These are phyloP conservation scores for Echinops telfairi DNA, from an alignment of 2,113 vertebrate species.

Conservation along the genomic window DNA sequence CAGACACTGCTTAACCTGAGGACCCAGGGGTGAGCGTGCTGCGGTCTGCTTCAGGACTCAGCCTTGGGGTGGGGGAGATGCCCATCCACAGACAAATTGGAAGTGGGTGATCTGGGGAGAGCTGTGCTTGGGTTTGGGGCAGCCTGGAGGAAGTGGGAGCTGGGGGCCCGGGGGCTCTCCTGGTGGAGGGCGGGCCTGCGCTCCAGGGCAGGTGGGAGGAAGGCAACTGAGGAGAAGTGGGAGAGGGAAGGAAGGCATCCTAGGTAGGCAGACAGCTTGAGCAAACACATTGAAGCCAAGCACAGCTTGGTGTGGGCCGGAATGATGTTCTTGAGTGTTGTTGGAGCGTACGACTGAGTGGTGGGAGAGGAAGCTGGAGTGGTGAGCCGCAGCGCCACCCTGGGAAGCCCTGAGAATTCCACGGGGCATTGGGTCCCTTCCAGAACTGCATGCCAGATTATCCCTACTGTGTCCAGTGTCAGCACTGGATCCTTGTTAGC, in stretches of 20 bases:
- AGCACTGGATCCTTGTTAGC: neutral
- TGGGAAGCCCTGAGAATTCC: neutral
- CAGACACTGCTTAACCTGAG: neutral
- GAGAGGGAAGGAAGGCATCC: neutral
- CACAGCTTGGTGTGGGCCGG: constrained; percentile 35
- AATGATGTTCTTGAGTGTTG: neutral
- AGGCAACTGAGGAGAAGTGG: constrained; percentile 6
- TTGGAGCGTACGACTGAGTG: constrained; percentile 1
- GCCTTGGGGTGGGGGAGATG: neutral
- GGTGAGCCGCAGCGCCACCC: neutral
- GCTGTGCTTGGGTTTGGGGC: neutral
- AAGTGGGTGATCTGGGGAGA: neutral
- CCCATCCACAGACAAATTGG: neutral
- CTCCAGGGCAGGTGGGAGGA: neutral
- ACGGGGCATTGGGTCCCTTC: neutral
- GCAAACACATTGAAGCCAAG: neutral
- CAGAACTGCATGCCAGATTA: neutral
- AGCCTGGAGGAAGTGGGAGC: neutral
- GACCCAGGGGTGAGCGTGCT: neutral
- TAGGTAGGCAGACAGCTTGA: constrained; percentile 34
- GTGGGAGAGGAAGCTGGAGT: neutral
- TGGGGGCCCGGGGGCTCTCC: neutral
- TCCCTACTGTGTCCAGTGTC: neutral
- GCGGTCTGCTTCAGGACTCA: too few species aligned
- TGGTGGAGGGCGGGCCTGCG: neutral